phyloP scores from a whole-genome alignment of 2,888 invertebrate genomes.

The Ceraclea dissimilis region DNA sequence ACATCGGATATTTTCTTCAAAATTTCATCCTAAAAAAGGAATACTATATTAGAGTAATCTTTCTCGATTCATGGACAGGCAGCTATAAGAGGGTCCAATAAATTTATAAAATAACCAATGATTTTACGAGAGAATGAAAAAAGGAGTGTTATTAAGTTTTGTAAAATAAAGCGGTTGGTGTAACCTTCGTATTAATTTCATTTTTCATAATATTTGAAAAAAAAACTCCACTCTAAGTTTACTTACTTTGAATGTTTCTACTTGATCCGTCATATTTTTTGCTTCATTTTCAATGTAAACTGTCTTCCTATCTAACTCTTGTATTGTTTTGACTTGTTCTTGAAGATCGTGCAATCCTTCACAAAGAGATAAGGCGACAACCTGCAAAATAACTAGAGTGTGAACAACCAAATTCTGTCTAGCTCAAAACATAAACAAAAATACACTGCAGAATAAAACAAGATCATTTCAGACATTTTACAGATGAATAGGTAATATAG shows the following conservation, averaged over 20 bases:
- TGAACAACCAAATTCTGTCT: no score
- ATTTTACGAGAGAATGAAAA: no score
- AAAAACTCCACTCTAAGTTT: no score
- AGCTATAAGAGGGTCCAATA: no score
- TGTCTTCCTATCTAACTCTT: conserved; percentile 59
- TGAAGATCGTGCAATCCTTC: conserved; percentile 79
- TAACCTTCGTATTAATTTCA: no score
- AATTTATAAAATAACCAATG: no score
- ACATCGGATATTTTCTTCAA: conserved; percentile 63
- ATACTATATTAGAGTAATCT: conserved; percentile 57
- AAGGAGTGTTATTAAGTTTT: no score
- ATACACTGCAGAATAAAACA: background rate
- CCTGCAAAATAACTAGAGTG: conserved; percentile 30
- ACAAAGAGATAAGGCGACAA: conserved; percentile 71
- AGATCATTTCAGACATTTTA: background rate
- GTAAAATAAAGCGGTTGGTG: no score
- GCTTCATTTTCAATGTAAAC: conserved; percentile 56
- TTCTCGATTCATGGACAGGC: conserved; percentile 65
- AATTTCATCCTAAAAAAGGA: conserved; percentile 57
- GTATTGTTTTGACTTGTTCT: conserved; percentile 65
- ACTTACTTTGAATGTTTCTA: conserved; percentile 62
- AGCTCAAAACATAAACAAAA: no score
- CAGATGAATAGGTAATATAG: no score
- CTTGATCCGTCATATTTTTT: conserved; percentile 57
- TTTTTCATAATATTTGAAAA: no score